Evolutionary conservation across 2,797 vertebrate species (phyloP).

Genomic region (Manis javanica): DNA sequence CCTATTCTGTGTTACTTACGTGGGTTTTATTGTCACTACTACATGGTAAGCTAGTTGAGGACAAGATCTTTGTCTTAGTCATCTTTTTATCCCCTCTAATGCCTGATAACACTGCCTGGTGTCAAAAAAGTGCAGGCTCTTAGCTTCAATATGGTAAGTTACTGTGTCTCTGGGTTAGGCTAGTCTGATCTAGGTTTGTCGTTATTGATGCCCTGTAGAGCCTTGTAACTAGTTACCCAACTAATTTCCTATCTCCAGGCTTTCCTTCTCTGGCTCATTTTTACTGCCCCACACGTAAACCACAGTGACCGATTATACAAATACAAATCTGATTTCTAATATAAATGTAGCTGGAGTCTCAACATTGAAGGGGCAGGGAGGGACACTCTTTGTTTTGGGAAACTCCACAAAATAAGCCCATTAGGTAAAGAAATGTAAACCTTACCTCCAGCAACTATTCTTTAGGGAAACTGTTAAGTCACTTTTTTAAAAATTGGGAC

Average conservation of each 20-base stretch:
- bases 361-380: neutral
- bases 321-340: constrained; percentile 17
- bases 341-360: constrained; percentile 49
- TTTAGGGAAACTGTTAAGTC: constrained; percentile 8
- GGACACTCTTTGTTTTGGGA: constrained; percentile 43
- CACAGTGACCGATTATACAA: constrained; percentile 5
- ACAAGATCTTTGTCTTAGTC: neutral
- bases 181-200: neutral
- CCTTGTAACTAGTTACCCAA: neutral
- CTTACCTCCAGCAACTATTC: neutral
- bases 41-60: neutral
- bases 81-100: neutral
- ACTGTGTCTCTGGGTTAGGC: neutral
- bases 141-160: neutral
- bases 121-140: neutral
- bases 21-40: neutral
- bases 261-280: neutral
- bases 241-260: neutral
- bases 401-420: constrained; percentile 1
- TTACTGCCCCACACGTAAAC: neutral
- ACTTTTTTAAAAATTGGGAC: neutral
- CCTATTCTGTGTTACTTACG: neutral
- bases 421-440: constrained; percentile 45
- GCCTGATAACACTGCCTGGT: neutral
- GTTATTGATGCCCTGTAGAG: neutral